Evolutionary conservation across 2,888 invertebrate genomes (phyloP), one percentile per base, ranked within the genome.

Genomic region (Pyrrhia umbra): DNA sequence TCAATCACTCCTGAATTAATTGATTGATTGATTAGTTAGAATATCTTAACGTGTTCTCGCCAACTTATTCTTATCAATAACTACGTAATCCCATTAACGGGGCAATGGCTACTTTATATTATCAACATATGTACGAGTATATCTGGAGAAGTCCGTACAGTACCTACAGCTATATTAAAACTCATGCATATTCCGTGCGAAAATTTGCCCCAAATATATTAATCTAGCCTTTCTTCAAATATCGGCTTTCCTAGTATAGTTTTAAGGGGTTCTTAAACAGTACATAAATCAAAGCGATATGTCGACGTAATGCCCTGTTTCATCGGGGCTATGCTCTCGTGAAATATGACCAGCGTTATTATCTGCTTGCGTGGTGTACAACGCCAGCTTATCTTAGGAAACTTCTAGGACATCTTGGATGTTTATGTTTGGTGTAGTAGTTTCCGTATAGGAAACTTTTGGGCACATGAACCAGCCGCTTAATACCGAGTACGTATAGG

Each of bases 231-330:
- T 65, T 55, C 54, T 52, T 54, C 45, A 79, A 80, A 87, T 87
- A 90, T 90, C 87, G 84, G 83, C 81, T 88, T 86, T 84, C 86
- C 85, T 86, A 81, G 81, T 85, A 89, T 89, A 90, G 92, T 92
- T 93, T 92, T 90, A 90, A 93, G 88, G 89, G 90, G 91, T 90
- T 88, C 90, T 92, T 91, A 89, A 88, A 89, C 86, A 93, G 91
- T 92, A 84, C 86, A 92, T 93, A 94, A 94, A 93, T 94, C 94
- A 94, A 87, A 88, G 83, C 87, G 93, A 92, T 92, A 92, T 89
- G 92, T 92, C 90, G 86, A 83, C 83, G 85, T 88, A 90, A 88
- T 87, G 83, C 90, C 90, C 89, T 87, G 90, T 90, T 92, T 93
- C 93, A 92, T 92, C 91, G 92, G 86, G 85, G 88, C 89, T 90